These are phyloP conservation scores for Natator depressus DNA, from an alignment of 2,113 vertebrate species.

Conservation along the genomic window DNA sequence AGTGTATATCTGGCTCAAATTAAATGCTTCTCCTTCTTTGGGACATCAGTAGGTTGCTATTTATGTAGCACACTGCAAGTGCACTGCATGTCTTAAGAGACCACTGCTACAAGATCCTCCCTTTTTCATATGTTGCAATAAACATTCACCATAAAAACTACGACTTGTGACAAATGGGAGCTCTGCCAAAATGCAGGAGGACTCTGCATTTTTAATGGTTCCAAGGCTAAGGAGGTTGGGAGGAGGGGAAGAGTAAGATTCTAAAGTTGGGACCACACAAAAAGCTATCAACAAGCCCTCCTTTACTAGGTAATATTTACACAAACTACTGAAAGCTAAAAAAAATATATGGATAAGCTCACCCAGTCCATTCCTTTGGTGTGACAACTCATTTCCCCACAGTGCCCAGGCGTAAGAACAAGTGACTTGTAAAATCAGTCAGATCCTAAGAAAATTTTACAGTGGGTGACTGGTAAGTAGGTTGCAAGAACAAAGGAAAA, in stretches of 20 bases:
- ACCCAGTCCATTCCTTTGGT: slow-evolving; percentile 46
- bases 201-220: background rate
- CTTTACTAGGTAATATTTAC: background rate
- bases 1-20: background rate
- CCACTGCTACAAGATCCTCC: background rate
- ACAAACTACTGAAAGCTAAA: background rate
- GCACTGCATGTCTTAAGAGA: background rate
- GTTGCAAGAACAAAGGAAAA: background rate
- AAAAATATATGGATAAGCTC: slow-evolving; percentile 18
- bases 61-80: background rate
- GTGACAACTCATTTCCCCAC: slow-evolving; percentile 42
- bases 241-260: background rate
- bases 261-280: background rate
- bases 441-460: slow-evolving; percentile 51
- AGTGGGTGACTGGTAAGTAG: background rate
- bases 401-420: slow-evolving; percentile 56
- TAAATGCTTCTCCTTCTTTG: background rate
- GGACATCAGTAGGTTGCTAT: background rate
- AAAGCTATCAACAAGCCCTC: background rate
- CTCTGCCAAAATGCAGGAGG: background rate
- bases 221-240: background rate
- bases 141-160: background rate
- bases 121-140: background rate
- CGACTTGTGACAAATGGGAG: background rate
- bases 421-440: slow-evolving; percentile 53